A percentile compares a stretch with the other conserved stretches of the same genome.
Evolutionary conservation across 2,113 vertebrate species (phyloP).

Genomic region (Grus americana): DNA sequence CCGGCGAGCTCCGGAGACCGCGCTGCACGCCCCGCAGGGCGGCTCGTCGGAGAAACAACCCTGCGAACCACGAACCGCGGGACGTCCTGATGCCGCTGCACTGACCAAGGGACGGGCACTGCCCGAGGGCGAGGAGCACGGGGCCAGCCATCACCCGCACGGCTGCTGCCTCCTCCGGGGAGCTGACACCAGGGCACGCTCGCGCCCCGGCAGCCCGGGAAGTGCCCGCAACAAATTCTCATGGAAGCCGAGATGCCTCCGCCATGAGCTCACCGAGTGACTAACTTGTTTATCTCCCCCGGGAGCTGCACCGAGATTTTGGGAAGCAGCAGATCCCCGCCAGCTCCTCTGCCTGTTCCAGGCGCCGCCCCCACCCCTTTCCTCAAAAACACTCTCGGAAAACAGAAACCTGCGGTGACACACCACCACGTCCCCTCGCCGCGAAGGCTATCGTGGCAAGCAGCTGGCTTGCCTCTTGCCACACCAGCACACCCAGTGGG

Average conservation of each 20-base stretch:
- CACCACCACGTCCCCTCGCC: not conserved
- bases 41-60: not conserved
- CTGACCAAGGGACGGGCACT: not conserved
- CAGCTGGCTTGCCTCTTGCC: not conserved
- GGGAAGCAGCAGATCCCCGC: slow-evolving; percentile 1
- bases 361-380: not conserved
- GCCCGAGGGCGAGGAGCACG: not conserved
- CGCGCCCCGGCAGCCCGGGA: not conserved
- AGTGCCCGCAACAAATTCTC: slow-evolving; percentile 22
- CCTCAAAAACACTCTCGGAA: not conserved
- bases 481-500: not conserved
- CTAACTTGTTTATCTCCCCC: slow-evolving; percentile 28
- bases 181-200: not conserved
- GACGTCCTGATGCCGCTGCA: fast-evolving
- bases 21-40: fast-evolving
- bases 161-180: not conserved
- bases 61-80: fast-evolving
- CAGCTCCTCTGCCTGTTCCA: not conserved
- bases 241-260: slow-evolving; percentile 37
- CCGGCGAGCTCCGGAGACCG: not conserved
- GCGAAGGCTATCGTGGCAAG: not conserved
- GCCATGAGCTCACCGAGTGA: slow-evolving; percentile 44
- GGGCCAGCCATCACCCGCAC: not conserved
- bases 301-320: slow-evolving; percentile 8
- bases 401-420: not conserved